These are phyloP conservation scores for Mayetiola destructor DNA, from an alignment of 2,888 invertebrate species.

Conservation along the genomic window DNA sequence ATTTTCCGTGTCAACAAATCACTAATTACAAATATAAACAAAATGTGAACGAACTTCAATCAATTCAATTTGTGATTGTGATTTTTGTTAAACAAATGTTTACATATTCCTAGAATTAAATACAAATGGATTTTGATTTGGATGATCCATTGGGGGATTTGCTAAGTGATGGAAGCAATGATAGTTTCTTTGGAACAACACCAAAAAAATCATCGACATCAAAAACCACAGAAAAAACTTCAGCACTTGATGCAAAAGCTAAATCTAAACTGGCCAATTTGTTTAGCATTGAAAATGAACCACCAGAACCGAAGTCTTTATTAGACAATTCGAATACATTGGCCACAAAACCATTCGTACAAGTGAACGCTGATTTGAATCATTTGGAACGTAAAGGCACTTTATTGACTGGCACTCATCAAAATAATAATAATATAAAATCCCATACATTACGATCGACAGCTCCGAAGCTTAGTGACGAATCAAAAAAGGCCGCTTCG, in stretches of 20 bases:
- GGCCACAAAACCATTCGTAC: neutral
- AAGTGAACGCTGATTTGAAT: neutral
- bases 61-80: too few relatives aligned
- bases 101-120: neutral
- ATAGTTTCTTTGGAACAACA: constrained; percentile 50
- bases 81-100: too few relatives aligned
- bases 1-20: too few relatives aligned
- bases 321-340: neutral
- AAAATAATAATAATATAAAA: neutral
- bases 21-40: too few relatives aligned
- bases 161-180: constrained; percentile 53
- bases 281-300: constrained; percentile 30
- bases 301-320: neutral
- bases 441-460: neutral
- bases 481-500: too few relatives aligned
- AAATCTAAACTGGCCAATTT: constrained; percentile 30
- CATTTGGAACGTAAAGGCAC: too few relatives aligned
- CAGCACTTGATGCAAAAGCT: constrained; percentile 13
- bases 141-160: constrained; percentile 51
- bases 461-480: neutral
- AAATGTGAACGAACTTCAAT: too few relatives aligned
- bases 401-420: too few relatives aligned
- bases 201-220: constrained; percentile 11
- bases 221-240: constrained; percentile 15
- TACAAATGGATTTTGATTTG: constrained; percentile 40